A percentile compares a stretch with the other conserved stretches of the same genome.
Conservation (phyloP, 2,797 vertebrate species). For the Squalus acanthias region DNA sequence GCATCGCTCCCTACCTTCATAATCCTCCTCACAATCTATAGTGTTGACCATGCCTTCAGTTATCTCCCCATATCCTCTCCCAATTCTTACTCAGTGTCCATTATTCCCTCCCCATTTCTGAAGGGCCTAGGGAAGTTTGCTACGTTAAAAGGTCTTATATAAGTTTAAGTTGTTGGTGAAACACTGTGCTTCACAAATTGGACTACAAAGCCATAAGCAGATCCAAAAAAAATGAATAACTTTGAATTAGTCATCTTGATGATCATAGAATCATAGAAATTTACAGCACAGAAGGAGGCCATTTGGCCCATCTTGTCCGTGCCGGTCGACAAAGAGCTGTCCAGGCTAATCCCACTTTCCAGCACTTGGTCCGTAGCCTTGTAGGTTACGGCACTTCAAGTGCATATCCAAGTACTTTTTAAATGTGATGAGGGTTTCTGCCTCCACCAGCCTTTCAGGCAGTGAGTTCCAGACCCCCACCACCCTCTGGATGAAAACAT, state of each 20-base stretch:
- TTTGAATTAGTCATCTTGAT: not conserved
- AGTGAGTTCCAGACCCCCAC: no score
- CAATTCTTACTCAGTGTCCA: not conserved
- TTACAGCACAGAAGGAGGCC: no score
- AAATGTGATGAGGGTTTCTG: no score
- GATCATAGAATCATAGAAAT: not conserved
- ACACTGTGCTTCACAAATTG: not conserved
- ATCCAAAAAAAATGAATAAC: not conserved
- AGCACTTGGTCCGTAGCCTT: no score
- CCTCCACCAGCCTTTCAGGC: no score
- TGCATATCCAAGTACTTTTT: no score
- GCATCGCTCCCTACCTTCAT: not conserved
- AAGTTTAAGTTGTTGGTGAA: not conserved
- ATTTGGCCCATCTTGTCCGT: no score
- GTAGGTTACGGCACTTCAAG: no score
- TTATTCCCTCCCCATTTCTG: not conserved
- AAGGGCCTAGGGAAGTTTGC: not conserved
- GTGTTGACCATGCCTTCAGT: not conserved
- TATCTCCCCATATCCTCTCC: not conserved
- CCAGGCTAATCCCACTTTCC: no score
- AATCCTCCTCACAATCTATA: not conserved
- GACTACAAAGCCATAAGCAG: not conserved
- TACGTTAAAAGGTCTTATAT: not conserved
- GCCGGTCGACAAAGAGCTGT: no score
- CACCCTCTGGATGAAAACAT: no score